phyloP scores from a whole-genome alignment of 2,113 vertebrate genomes.

The Bostrychus sinensis region DNA sequence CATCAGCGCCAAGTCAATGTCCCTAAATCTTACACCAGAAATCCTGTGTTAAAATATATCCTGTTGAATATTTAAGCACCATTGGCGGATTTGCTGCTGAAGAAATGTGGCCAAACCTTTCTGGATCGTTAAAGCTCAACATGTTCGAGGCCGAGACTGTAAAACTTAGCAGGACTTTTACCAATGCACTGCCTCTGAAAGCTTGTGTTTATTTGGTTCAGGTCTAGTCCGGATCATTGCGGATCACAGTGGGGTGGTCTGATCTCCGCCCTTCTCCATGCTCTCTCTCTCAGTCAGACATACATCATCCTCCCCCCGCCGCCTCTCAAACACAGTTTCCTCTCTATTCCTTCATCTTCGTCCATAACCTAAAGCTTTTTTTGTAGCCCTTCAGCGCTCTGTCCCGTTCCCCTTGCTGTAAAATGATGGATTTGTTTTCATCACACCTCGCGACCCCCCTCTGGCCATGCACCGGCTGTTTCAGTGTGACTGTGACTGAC shows the following conservation, averaged over 20 bases:
- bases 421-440: conserved; percentile 76
- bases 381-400: conserved; percentile 34
- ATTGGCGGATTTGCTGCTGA: not conserved
- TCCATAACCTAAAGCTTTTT: conserved; percentile 29
- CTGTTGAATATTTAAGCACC: conserved; percentile 3
- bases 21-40: not conserved
- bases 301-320: conserved; percentile 23
- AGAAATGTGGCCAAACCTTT: not conserved
- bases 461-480: conserved; percentile 28
- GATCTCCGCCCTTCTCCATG: conserved; percentile 27
- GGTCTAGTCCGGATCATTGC: conserved; percentile 21
- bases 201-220: not conserved
- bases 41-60: not conserved
- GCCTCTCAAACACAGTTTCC: conserved; percentile 15
- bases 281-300: conserved; percentile 9
- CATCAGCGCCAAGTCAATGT: not conserved
- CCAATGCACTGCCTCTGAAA: not conserved
- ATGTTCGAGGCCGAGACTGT: not conserved
- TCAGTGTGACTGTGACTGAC: conserved; percentile 48
- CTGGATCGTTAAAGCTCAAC: not conserved
- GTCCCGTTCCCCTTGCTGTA: conserved; percentile 36
- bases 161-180: not conserved
- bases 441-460: conserved; percentile 58
- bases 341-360: conserved; percentile 29
- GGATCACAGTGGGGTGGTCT: conserved; percentile 8